Conservation (phyloP, 2,797 vertebrate genomes). For the Peromyscus aztecus region DNA sequence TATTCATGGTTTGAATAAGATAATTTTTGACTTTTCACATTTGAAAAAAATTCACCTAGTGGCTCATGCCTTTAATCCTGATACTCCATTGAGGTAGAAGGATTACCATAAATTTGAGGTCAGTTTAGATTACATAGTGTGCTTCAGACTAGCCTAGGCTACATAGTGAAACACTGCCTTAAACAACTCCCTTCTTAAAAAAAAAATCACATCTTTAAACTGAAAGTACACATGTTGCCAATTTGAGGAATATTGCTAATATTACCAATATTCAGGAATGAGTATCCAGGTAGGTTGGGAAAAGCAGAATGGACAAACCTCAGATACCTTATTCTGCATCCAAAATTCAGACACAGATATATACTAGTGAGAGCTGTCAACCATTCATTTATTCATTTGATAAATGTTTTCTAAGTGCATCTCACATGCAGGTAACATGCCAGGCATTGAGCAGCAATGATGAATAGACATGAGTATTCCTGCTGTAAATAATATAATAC, state of each 20-base stretch:
- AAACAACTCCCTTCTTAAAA: not conserved
- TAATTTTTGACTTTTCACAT: conserved; percentile 11
- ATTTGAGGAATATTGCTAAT: not conserved
- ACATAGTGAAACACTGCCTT: not conserved
- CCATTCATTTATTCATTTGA: conserved; percentile 7
- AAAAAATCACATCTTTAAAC: not conserved
- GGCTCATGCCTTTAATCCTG: not conserved
- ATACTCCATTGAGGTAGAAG: not conserved
- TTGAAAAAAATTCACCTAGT: not conserved
- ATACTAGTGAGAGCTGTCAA: not conserved
- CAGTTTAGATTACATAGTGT: not conserved
- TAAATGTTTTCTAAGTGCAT: conserved; percentile 10
- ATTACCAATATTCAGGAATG: not conserved
- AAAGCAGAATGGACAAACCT: not conserved
- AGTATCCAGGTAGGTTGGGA: not conserved
- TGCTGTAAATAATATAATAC: not conserved
- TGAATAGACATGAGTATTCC: not conserved
- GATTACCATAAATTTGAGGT: not conserved
- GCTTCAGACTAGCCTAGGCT: not conserved
- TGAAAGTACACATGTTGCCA: not conserved
- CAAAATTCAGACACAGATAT: not conserved
- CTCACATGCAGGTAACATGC: not conserved
- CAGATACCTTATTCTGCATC: not conserved
- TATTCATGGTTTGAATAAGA: conserved; percentile 12
- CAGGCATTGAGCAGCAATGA: not conserved